A percentile compares a stretch with the other conserved stretches of the same genome.
phyloP scores from a whole-genome alignment of 2,888 invertebrate genomes.

The Neria commutata region DNA sequence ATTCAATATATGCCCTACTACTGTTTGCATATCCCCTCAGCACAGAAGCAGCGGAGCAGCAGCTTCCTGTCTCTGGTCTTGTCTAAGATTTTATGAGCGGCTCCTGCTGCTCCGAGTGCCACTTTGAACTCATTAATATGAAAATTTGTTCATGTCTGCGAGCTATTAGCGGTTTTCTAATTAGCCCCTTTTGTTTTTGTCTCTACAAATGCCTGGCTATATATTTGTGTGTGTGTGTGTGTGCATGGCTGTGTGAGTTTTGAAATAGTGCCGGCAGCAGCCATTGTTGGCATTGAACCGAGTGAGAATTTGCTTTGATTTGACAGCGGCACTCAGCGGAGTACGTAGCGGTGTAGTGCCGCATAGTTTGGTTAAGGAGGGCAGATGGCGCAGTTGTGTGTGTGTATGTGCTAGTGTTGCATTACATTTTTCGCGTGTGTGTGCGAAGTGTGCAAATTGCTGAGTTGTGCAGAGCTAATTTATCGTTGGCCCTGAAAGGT shows the following conservation, averaged over 20 bases:
- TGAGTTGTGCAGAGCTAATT: too few species aligned
- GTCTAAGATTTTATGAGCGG: not conserved
- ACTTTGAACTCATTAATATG: conserved; percentile 51
- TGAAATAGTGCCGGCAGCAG: not conserved
- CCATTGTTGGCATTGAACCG: not conserved
- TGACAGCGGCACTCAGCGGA: too few species aligned
- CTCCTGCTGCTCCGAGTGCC: not conserved
- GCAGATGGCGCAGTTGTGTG: too few species aligned
- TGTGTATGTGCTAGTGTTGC: too few species aligned
- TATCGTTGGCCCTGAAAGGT: too few species aligned
- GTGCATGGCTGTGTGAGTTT: not conserved
- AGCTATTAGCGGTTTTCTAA: conserved; percentile 58
- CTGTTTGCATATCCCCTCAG: too few species aligned
- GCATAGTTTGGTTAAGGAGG: too few species aligned
- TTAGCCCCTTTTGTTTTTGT: conserved; percentile 36
- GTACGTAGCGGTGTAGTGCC: too few species aligned
- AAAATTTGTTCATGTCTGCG: conserved; percentile 52
- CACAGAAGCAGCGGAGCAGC: too few species aligned
- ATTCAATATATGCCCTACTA: conserved; percentile 12
- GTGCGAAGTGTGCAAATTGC: too few species aligned
- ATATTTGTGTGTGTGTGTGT: not conserved
- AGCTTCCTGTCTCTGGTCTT: conserved; percentile 24
- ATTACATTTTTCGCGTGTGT: too few species aligned
- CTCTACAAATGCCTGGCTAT: not conserved
- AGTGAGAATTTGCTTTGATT: not conserved